Evolutionary conservation across 2,797 vertebrate species (phyloP).

Genomic region (Squalus acanthias): DNA sequence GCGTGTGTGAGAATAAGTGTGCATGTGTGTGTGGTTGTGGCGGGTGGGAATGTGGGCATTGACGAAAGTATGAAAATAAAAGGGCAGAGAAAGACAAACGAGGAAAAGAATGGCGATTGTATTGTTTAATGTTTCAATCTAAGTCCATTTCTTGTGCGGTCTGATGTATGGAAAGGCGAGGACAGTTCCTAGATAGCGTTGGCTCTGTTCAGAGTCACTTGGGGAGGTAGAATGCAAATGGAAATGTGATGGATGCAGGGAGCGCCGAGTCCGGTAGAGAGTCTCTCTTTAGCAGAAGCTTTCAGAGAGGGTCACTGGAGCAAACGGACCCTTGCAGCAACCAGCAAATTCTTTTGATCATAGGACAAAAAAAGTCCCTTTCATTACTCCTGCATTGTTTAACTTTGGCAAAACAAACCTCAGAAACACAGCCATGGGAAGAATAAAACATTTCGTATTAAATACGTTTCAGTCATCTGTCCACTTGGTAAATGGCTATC

Average conservation of each 20-base stretch:
- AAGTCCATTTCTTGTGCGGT: neutral
- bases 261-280: neutral
- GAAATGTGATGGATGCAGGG: neutral
- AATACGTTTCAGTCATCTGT: neutral
- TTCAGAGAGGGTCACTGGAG: neutral
- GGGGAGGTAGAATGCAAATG: neutral
- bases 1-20: neutral
- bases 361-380: neutral
- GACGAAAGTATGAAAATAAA: too few relatives aligned
- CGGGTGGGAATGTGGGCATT: neutral
- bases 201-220: conserved; percentile 1
- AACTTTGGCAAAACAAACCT: neutral
- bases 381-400: conserved; percentile 3
- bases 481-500: neutral
- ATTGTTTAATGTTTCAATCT: neutral
- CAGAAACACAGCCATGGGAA: neutral
- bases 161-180: neutral
- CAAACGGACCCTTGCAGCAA: neutral
- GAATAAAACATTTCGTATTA: neutral
- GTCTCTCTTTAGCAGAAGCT: neutral
- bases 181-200: neutral
- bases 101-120: neutral
- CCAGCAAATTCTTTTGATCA: neutral
- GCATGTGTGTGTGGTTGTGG: neutral
- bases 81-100: neutral